Evolutionary conservation across 2,797 vertebrate species (phyloP).

Genomic region (Dermochelys coriacea): DNA sequence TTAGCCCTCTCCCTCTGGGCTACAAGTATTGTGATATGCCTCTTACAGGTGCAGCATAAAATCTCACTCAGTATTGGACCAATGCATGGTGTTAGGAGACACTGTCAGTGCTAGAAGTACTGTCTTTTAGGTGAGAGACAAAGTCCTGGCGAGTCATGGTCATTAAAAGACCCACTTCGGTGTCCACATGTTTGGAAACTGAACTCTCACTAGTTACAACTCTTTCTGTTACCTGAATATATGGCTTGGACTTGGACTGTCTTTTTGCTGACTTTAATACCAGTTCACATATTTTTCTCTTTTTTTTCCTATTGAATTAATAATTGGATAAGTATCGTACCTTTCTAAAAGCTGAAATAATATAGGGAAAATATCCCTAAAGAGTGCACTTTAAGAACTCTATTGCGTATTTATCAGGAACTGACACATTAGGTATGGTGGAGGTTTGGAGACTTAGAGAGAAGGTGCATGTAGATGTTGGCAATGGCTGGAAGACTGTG

Average conservation of each 20-base stretch:
- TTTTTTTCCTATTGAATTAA: slow-evolving; percentile 44
- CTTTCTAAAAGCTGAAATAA: slow-evolving; percentile 71
- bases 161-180: slow-evolving; percentile 19
- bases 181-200: slow-evolving; percentile 29
- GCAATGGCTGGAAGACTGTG: slow-evolving; percentile 28
- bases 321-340: slow-evolving; percentile 69
- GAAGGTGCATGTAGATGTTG: slow-evolving; percentile 21
- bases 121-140: slow-evolving; percentile 3
- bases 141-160: background rate
- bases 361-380: slow-evolving; percentile 57
- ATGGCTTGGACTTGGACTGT: slow-evolving; percentile 2
- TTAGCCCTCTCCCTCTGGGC: slow-evolving; percentile 18
- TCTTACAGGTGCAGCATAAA: background rate
- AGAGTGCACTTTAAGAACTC: slow-evolving; percentile 69
- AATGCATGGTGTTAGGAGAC: background rate
- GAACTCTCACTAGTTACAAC: slow-evolving; percentile 30
- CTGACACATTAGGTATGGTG: slow-evolving; percentile 65
- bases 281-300: slow-evolving; percentile 34
- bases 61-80: background rate
- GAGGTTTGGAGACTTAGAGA: slow-evolving; percentile 28
- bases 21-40: background rate
- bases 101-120: background rate
- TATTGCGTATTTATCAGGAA: slow-evolving; percentile 66
- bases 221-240: slow-evolving; percentile 31
- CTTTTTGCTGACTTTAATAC: background rate